Conservation (phyloP, 2,888 invertebrate species). For the Rhaphigaster nebulosa region DNA sequence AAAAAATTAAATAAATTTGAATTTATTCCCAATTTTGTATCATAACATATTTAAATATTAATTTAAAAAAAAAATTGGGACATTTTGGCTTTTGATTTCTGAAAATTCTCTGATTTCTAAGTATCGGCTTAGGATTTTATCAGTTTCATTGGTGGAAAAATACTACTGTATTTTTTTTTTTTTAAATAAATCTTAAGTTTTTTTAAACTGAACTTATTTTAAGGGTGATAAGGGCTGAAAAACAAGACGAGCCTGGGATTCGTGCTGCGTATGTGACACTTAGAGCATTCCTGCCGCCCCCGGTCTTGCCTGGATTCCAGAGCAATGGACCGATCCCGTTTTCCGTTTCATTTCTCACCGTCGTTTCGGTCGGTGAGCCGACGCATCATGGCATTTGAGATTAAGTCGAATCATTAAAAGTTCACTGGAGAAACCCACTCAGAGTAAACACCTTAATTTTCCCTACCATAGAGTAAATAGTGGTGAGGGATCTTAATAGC, state of each 20-base stretch:
- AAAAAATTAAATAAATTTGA: too few relatives aligned
- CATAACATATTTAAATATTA: not conserved
- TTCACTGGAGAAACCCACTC: conserved; percentile 8
- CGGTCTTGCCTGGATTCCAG: conserved; percentile 26
- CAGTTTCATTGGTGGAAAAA: not conserved
- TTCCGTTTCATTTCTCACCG: conserved; percentile 20
- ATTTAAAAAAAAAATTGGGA: too few relatives aligned
- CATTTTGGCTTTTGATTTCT: not conserved
- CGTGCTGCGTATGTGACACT: conserved; percentile 36
- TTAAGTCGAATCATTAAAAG: conserved; percentile 31
- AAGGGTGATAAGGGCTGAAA: not conserved
- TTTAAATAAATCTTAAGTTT: not conserved
- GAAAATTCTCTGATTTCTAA: not conserved
- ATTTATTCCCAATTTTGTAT: too few relatives aligned
- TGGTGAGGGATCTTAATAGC: not conserved
- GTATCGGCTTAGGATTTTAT: not conserved
- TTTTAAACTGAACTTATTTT: not conserved
- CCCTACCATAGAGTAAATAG: conserved; percentile 14
- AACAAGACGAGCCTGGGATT: not conserved
- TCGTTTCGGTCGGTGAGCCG: not conserved
- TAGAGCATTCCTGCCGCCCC: conserved; percentile 22
- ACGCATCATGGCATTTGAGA: not conserved
- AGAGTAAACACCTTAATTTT: conserved; percentile 36
- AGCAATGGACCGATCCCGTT: not conserved
- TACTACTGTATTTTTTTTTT: not conserved